Evolutionary conservation across 2,888 invertebrate species (phyloP).

Genomic region (Catocala sponsa): DNA sequence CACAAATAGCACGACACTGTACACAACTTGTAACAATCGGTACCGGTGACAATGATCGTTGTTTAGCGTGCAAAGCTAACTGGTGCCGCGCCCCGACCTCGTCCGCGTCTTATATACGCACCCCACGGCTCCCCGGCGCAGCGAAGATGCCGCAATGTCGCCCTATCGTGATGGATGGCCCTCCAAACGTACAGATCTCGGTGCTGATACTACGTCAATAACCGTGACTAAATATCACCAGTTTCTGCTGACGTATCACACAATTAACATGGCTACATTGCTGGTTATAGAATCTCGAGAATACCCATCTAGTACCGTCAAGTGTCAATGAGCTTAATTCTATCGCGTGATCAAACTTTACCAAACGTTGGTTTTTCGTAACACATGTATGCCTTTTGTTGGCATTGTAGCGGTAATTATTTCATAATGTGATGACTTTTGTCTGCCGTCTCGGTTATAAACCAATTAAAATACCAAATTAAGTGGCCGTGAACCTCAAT

Average conservation of each 20-base stretch:
- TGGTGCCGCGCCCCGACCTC: conserved; percentile 76
- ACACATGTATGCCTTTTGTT: conserved; percentile 55
- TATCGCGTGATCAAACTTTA: conserved; percentile 60
- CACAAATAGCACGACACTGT: conserved; percentile 73
- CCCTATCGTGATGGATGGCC: conserved; percentile 71
- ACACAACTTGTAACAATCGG: conserved; percentile 64
- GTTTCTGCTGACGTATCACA: conserved; percentile 40
- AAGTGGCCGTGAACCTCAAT: conserved; percentile 74
- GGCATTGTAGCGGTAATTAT: conserved; percentile 70
- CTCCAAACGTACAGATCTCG: conserved; percentile 58
- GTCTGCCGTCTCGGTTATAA: conserved; percentile 66
- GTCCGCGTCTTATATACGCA: conserved; percentile 75
- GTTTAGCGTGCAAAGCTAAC: conserved; percentile 69
- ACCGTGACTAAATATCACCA: conserved; percentile 64
- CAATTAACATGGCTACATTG: conserved; percentile 43
- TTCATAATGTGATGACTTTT: conserved; percentile 68
- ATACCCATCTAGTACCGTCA: conserved; percentile 20
- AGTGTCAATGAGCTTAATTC: conserved; percentile 52
- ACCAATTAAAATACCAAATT: conserved; percentile 73
- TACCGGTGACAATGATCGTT: conserved; percentile 67
- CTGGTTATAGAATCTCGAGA: conserved; percentile 41
- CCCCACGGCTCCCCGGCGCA: conserved; percentile 67
- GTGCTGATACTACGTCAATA: conserved; percentile 59
- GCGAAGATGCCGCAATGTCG: conserved; percentile 77
- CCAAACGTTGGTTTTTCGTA: conserved; percentile 65